Evolutionary conservation across 2,797 vertebrate genomes (phyloP).

Genomic region (Cetoscarus ocellatus): DNA sequence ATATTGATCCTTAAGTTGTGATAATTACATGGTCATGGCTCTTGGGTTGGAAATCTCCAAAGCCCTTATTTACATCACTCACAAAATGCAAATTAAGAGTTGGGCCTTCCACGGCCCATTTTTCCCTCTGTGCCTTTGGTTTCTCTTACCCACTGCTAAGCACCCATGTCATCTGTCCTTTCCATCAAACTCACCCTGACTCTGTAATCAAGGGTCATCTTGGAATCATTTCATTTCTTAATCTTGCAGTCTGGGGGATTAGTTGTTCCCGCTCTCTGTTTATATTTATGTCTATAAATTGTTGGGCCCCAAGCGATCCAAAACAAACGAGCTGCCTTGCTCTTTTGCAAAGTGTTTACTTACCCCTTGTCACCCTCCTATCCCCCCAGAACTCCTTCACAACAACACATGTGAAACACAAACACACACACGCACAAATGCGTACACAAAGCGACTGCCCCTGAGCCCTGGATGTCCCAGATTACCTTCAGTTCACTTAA

Average conservation of each 20-base stretch:
- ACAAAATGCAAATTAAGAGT: conserved; percentile 63
- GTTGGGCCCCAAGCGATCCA: conserved; percentile 65
- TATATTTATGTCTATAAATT: conserved; percentile 83
- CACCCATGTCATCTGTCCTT: conserved; percentile 60
- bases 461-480: conserved; percentile 62
- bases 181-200: conserved; percentile 62
- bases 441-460: conserved; percentile 52
- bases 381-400: conserved; percentile 29
- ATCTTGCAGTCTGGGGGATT: conserved; percentile 74
- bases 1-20: conserved; percentile 68
- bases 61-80: conserved; percentile 67
- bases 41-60: conserved; percentile 55
- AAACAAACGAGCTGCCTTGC: conserved; percentile 74
- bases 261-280: conserved; percentile 73
- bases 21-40: conserved; percentile 70
- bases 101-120: conserved; percentile 36
- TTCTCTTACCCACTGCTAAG: conserved; percentile 55
- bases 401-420: conserved; percentile 49
- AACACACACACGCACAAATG: conserved; percentile 28
- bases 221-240: conserved; percentile 72
- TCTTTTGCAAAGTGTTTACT: conserved; percentile 74
- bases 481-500: conserved; percentile 76
- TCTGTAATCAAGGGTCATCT: conserved; percentile 77
- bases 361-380: conserved; percentile 56
- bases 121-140: conserved; percentile 41